Base-by-base conservation (phyloP, 2,113 vertebrate species). In the Cacatua alba region DNA sequence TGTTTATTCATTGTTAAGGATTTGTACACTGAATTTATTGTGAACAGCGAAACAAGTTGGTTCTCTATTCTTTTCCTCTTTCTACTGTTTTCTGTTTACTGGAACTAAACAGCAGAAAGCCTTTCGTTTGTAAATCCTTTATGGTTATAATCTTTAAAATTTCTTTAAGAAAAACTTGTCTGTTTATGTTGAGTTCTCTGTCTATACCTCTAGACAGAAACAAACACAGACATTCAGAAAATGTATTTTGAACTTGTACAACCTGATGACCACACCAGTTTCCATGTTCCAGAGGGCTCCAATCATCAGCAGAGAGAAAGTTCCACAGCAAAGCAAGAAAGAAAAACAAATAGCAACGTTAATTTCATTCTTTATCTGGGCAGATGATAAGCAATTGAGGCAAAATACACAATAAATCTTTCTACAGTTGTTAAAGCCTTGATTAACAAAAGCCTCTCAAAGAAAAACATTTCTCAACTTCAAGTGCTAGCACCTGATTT, bases 1-100 rank as follows among this genome's bases (percentile, higher is more conserved):
- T 28, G 29, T 92, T 93, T 88, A 86, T 70, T 83, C 93, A 94
- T 92, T 96, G 76, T 83, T 81, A 86, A 94, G 68, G 35, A 83
- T 94, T 94, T 94, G 84, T 48, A 51, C 23, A 23, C 35, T 93
- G 86, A 86, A 90, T 96, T 78, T 29, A 31, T 88, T 77, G 53
- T 55, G 75, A 94, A 92, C 74, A 88, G 76, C 41, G 83, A 49
- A 79, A 69, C 33, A 67, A 93, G 26, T 17, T 81, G 21, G 3
- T 60, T 78, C 46, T 74, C 21, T 44, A 44, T 80, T 92, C 25
- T 39, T 88, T 11, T 25, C 81, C 51, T 90, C 64, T 93, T 82
- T 91, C 41, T 86, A 63, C 55, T 53, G 17, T 82, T 83, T 92
- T 90, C 53, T 80, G 11, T 71, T 93, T 81, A 70, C 64, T 86